Evolutionary conservation across 2,113 vertebrate species (phyloP), one percentile per base, ranked within the genome.

Genomic region (Cepphus grylle): DNA sequence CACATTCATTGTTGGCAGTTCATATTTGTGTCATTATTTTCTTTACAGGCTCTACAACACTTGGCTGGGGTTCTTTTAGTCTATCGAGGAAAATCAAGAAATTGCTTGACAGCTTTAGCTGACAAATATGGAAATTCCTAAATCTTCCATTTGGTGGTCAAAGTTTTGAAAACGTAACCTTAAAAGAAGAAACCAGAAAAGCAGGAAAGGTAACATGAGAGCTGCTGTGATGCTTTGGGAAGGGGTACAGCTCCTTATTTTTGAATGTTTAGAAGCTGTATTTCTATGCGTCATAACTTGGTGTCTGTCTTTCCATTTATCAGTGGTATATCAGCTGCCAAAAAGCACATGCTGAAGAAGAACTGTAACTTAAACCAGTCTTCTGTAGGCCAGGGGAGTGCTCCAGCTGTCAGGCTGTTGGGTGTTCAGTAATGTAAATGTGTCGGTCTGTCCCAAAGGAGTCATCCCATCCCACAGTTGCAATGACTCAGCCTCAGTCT

Each of bases 401-500:
- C 8, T 76, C 21, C 36, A 85, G 38, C 12, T 71, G 56, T 50
- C 59, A 94, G 56, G n/a, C 22, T 92, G 9, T 4, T 80, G 63
- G 47, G 25, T 84, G 32, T 63, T 67, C 69, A 67, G 42, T 42
- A 25, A 7, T 15, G 52, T 20, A 17, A 42, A n/a, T 11, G 5
- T 76, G 38, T 74, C 1, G 0, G 4, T 26, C 32, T 66, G 74
- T 50, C 38, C 29, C 42, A 20, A 23, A 56, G 6, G 15, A 78
- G 22, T 29, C 22, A 27, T 62, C 34, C 9, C 40, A 72, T 17
- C 45, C 23, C 0, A 0, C 32, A 82, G 38, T 32, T 6, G 1
- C 10, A 8, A 5, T 36, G 38, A 21, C 12, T 30, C 67, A 92
- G 4, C 5, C 29, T 72, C 30, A 32, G 27, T 8, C n/a, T 79